phyloP scores from a whole-genome alignment of 2,888 invertebrate genomes.

The Himalopsyche japonica region DNA sequence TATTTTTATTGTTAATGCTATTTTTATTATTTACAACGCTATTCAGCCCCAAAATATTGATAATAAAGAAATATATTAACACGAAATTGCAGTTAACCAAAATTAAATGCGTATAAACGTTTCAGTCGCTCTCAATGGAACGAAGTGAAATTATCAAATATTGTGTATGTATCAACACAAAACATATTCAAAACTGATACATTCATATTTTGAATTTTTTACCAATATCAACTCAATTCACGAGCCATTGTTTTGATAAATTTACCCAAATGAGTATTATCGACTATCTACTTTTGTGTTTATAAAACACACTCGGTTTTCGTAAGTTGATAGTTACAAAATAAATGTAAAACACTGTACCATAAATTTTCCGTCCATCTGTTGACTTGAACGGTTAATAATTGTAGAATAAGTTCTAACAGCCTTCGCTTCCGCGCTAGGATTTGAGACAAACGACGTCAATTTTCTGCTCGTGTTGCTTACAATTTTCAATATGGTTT shows the following conservation, averaged over 20 bases:
- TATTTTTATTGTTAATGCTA: no score
- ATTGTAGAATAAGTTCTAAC: neutral
- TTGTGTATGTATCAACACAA: no score
- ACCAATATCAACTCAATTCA: neutral
- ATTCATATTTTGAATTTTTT: no score
- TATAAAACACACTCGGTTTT: neutral
- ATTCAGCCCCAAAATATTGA: no score
- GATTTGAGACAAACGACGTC: conserved; percentile 7
- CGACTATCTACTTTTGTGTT: neutral
- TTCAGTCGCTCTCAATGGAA: no score
- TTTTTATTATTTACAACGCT: no score
- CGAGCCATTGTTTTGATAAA: neutral
- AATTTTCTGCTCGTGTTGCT: conserved; percentile 5
- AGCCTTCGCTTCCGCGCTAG: neutral
- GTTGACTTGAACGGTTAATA: neutral
- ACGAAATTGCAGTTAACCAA: no score
- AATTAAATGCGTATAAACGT: no score
- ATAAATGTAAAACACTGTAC: neutral
- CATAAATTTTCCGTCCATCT: neutral
- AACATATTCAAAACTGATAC: no score
- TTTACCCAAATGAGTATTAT: neutral
- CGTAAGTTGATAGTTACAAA: neutral
- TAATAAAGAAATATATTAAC: no score
- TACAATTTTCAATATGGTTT: conserved; percentile 15
- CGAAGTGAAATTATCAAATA: no score